These are phyloP conservation scores for Sebastes minor DNA, from an alignment of 2,797 vertebrate genomes.

Conservation along the genomic window DNA sequence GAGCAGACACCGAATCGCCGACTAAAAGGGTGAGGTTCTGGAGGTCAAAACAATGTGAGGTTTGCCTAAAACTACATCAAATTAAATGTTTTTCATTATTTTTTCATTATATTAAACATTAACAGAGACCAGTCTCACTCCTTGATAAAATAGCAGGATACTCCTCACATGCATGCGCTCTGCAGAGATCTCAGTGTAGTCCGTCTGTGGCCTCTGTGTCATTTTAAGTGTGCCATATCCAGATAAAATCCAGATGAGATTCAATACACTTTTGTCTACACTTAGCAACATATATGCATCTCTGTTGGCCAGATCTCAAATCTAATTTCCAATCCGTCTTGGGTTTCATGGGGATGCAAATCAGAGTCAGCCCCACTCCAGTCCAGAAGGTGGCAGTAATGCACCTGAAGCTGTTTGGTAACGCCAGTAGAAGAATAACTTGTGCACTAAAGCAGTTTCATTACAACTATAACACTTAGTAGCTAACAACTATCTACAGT, in stretches of 20 bases:
- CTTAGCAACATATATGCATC: too few species aligned
- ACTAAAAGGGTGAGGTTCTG: conserved; percentile 19
- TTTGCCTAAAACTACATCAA: neutral
- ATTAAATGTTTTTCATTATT: neutral
- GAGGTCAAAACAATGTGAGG: conserved; percentile 26
- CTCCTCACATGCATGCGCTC: neutral
- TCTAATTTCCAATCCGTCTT: too few species aligned
- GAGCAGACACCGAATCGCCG: neutral
- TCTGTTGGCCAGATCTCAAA: too few species aligned
- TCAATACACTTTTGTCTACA: neutral
- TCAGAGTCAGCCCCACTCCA: too few species aligned
- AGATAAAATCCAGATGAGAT: neutral
- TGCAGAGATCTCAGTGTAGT: neutral
- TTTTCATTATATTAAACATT: neutral
- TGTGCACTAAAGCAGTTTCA: too few species aligned
- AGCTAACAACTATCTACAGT: too few species aligned
- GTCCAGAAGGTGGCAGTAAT: too few species aligned
- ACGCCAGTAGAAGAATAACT: too few species aligned
- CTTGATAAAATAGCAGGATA: neutral
- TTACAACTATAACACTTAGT: too few species aligned
- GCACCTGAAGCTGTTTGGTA: too few species aligned
- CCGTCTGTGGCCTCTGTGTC: neutral
- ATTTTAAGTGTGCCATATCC: neutral
- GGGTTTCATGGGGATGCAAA: too few species aligned
- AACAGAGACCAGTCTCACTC: neutral